Conservation (phyloP, 2,888 invertebrate species). For the Myopa tessellatipennis region DNA sequence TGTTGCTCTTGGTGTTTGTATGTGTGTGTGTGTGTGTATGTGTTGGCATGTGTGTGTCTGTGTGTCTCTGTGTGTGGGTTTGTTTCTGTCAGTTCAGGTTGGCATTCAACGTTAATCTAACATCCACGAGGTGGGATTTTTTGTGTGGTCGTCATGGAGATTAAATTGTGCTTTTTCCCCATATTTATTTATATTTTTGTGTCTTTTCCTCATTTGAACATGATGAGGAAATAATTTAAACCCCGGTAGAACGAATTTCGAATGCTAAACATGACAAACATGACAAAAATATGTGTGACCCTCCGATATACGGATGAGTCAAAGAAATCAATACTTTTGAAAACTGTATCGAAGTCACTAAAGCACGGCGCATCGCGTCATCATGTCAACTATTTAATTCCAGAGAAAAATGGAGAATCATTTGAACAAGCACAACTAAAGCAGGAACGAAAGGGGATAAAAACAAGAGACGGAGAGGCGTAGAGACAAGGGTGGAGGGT, state of each 20-base stretch:
- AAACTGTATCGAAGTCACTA: too few species aligned
- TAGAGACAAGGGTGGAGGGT: background rate
- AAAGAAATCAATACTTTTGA: too few species aligned
- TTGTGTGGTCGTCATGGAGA: constrained; percentile 31
- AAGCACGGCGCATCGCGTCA: background rate
- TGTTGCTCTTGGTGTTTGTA: background rate
- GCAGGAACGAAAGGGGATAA: background rate
- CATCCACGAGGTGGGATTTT: constrained; percentile 6
- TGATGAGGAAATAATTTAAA: background rate
- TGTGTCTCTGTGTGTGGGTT: constrained; percentile 12
- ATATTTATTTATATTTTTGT: too few species aligned
- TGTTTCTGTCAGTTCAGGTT: background rate
- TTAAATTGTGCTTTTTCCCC: constrained; percentile 8
- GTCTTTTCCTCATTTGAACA: too few species aligned
- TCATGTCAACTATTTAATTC: constrained; percentile 5
- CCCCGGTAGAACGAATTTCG: background rate
- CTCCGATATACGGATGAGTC: too few species aligned
- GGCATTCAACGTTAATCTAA: background rate
- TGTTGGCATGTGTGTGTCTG: background rate
- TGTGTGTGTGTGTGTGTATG: background rate
- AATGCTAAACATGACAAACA: too few species aligned
- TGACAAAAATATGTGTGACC: background rate
- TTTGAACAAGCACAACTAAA: constrained; percentile 22
- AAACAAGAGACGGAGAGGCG: background rate
- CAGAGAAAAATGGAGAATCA: background rate